Evolutionary conservation across 1,140 invertebrate genomes (phyloP).

Genomic region (Drosophila hydei): DNA sequence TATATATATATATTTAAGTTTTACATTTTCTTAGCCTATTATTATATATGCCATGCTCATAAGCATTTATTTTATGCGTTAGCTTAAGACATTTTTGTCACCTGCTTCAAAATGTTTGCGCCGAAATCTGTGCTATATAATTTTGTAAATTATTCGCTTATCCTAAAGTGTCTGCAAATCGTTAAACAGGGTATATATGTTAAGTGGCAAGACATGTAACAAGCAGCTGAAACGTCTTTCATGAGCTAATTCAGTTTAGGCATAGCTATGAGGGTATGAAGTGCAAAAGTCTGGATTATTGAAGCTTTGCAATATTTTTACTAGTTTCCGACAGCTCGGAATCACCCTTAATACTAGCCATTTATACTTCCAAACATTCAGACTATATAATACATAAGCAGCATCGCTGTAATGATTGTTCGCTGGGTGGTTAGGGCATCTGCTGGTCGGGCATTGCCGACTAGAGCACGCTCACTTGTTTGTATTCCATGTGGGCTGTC

Average conservation of each 20-base stretch:
- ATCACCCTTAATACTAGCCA: not conserved
- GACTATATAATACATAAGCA: not conserved
- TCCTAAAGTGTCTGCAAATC: not conserved
- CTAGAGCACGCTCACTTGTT: not conserved
- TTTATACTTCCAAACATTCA: not conserved
- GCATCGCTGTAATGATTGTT: too few relatives aligned
- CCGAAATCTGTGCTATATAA: constrained; percentile 2
- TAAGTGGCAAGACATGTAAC: too few relatives aligned
- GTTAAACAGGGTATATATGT: not conserved
- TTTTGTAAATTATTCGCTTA: constrained; percentile 5
- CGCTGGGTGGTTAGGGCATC: not conserved
- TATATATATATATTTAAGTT: not conserved
- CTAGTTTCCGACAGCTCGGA: not conserved
- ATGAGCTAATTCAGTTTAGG: too few relatives aligned
- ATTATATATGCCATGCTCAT: constrained; percentile 2
- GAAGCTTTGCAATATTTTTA: not conserved
- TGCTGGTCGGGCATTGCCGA: not conserved
- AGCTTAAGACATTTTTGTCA: constrained; percentile 1
- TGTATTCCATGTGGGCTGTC: not conserved
- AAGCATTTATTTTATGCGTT: constrained; percentile 8
- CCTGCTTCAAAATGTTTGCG: not conserved
- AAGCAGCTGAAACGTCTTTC: too few relatives aligned
- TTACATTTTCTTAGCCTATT: constrained; percentile 1
- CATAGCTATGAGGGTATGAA: too few relatives aligned
- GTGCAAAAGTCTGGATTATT: too few relatives aligned